phyloP scores from a whole-genome alignment of 1,140 invertebrate species.

The Apolygus lucorum region DNA sequence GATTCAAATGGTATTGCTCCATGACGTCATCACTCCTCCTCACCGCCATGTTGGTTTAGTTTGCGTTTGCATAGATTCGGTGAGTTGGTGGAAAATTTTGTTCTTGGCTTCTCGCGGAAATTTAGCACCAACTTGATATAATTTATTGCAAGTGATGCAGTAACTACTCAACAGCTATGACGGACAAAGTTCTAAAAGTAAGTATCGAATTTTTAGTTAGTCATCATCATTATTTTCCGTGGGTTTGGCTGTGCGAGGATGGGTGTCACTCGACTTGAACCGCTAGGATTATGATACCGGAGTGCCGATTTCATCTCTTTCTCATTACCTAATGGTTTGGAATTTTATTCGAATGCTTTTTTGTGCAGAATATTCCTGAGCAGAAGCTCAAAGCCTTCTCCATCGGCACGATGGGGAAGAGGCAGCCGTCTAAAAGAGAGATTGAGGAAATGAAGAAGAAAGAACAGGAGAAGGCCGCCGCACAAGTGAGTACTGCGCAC shows the following conservation, averaged over 20 bases:
- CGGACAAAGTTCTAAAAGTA: slow-evolving; percentile 27
- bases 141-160: too few species aligned
- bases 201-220: not conserved
- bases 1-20: too few species aligned
- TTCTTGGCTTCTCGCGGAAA: too few species aligned
- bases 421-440: slow-evolving; percentile 73
- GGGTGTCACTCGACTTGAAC: not conserved
- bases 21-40: too few species aligned
- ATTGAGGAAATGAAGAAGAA: slow-evolving; percentile 79
- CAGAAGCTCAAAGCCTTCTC: slow-evolving; percentile 74
- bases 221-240: not conserved
- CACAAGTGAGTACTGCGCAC: slow-evolving; percentile 49
- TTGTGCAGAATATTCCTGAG: slow-evolving; percentile 57
- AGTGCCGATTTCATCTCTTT: not conserved
- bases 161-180: slow-evolving; percentile 42
- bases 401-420: slow-evolving; percentile 72
- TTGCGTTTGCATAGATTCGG: too few species aligned
- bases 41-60: too few species aligned
- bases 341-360: slow-evolving; percentile 23
- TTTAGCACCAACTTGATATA: too few species aligned
- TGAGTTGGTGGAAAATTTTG: too few species aligned
- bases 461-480: slow-evolving; percentile 78
- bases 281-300: not conserved
- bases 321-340: not conserved
- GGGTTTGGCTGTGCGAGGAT: not conserved